phyloP scores from a whole-genome alignment of 2,113 vertebrate genomes.

The Recurvirostra avosetta region DNA sequence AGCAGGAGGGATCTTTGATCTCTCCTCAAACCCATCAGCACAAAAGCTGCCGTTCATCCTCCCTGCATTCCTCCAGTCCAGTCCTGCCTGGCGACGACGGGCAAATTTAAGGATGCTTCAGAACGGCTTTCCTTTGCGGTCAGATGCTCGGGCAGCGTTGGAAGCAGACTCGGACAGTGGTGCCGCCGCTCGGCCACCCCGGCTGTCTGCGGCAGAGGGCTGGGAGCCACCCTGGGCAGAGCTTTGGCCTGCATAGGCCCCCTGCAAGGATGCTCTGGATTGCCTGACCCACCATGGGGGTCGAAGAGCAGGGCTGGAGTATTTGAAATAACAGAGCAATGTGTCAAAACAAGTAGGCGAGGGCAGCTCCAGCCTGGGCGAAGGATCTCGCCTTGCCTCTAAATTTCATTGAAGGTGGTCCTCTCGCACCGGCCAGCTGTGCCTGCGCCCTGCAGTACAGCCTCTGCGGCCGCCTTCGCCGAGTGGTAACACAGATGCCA shows the following conservation, averaged over 20 bases:
- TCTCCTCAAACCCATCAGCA: neutral
- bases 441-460: neutral
- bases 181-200: rapidly evolving
- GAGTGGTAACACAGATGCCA: neutral
- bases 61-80: neutral
- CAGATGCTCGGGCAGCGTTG: neutral
- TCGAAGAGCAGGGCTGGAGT: neutral
- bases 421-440: neutral
- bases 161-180: rapidly evolving
- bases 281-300: neutral
- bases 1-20: neutral
- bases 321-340: neutral
- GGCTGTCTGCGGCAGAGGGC: rapidly evolving
- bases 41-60: neutral
- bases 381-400: neutral
- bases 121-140: neutral
- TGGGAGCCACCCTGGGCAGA: neutral
- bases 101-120: neutral
- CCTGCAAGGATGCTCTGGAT: rapidly evolving
- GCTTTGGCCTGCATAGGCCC: neutral
- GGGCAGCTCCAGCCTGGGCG: neutral
- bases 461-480: neutral
- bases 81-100: rapidly evolving
- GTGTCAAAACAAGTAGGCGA: rapidly evolving
- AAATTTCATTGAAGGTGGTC: neutral